Percentiles rank a stretch among this genome's conserved stretches.
Conservation (phyloP, 2,113 vertebrate species). For the Clarias magur region DNA sequence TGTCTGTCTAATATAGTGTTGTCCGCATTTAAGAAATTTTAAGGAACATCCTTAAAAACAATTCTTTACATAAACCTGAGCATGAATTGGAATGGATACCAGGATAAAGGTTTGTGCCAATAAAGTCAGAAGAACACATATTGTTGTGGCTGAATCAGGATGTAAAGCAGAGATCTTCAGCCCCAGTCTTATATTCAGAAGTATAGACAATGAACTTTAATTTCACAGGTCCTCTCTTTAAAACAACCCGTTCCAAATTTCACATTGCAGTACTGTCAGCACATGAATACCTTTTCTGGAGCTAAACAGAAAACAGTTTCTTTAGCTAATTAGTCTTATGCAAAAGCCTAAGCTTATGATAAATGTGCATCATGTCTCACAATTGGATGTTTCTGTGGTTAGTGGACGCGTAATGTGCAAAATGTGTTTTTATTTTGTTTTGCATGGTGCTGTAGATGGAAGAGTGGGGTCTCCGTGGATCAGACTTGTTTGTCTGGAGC, state of each 20-base stretch:
- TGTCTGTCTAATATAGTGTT: neutral
- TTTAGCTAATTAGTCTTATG: neutral
- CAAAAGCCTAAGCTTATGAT: neutral
- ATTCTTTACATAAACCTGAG: neutral
- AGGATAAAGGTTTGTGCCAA: neutral
- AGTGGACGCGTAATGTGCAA: neutral
- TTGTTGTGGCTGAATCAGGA: neutral
- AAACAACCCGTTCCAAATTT: neutral
- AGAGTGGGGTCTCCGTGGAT: too few relatives aligned
- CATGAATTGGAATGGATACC: neutral
- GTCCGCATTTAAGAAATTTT: slow-evolving; percentile 8
- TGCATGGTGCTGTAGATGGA: neutral
- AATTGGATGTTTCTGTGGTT: neutral
- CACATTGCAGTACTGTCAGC: neutral
- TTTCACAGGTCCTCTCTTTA: neutral
- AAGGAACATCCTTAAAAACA: neutral
- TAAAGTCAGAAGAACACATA: neutral
- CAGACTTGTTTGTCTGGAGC: too few relatives aligned
- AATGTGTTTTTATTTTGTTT: neutral
- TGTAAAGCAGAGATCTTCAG: neutral
- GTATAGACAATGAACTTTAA: neutral
- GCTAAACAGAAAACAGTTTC: neutral
- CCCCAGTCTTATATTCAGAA: neutral
- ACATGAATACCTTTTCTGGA: neutral
- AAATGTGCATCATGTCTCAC: neutral